Evolutionary conservation across 2,888 invertebrate genomes (phyloP).

Genomic region (Eulithis testata): DNA sequence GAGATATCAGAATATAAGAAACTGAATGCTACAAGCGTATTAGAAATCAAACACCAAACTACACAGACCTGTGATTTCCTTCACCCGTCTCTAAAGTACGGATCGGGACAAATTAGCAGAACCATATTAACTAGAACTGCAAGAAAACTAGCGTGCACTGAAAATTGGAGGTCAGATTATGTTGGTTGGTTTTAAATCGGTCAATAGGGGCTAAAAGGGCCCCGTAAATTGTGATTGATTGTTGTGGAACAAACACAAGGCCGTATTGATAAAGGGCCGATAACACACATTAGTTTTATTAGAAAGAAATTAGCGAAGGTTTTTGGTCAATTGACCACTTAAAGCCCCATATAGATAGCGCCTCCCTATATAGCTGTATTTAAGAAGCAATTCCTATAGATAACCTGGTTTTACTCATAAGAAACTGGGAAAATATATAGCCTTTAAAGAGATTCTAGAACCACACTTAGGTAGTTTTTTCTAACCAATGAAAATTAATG

Average conservation of each 20-base stretch:
- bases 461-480: no score
- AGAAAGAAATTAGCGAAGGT: slow-evolving; percentile 52
- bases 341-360: background rate
- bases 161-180: slow-evolving; percentile 39
- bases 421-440: no score
- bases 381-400: no score
- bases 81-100: background rate
- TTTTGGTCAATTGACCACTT: slow-evolving; percentile 38
- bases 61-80: slow-evolving; percentile 6
- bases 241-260: slow-evolving; percentile 59
- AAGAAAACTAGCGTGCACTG: background rate
- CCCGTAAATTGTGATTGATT: slow-evolving; percentile 80
- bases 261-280: slow-evolving; percentile 65
- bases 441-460: no score
- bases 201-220: slow-evolving; percentile 65
- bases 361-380: no score
- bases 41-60: slow-evolving; percentile 13
- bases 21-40: slow-evolving; percentile 18
- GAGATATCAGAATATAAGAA: slow-evolving; percentile 16
- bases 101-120: slow-evolving; percentile 9
- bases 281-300: slow-evolving; percentile 74
- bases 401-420: no score
- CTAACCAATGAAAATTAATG: no score
- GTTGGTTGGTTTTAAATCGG: slow-evolving; percentile 55
- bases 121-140: slow-evolving; percentile 23